Percentiles rank a stretch among this genome's conserved stretches.
Evolutionary conservation across 1,140 invertebrate species (phyloP).

Genomic region (Drosophila repleta): DNA sequence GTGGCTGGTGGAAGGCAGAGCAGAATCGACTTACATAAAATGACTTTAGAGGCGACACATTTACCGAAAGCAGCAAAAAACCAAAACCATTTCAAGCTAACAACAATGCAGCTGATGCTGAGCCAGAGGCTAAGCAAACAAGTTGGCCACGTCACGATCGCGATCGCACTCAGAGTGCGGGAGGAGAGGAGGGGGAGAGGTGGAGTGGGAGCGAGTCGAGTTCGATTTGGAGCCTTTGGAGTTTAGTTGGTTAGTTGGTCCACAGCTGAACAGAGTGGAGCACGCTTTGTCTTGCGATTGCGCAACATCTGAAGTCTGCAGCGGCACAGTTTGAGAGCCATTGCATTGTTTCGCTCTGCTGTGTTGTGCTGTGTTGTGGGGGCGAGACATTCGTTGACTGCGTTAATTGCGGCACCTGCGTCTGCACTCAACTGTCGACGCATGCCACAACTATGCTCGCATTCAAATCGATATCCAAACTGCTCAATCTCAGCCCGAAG

Average conservation of each 20-base stretch:
- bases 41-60: constrained; percentile 81
- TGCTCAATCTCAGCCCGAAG: constrained; percentile 18
- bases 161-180: constrained; percentile 69
- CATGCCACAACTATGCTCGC: constrained; percentile 38
- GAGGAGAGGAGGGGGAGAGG: constrained; percentile 9
- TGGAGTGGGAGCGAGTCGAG: background rate
- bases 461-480: constrained; percentile 9
- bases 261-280: constrained; percentile 57
- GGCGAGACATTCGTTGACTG: constrained; percentile 39
- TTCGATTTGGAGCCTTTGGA: constrained; percentile 24
- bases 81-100: constrained; percentile 54
- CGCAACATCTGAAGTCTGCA: constrained; percentile 60
- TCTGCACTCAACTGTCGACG: constrained; percentile 63
- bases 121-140: constrained; percentile 48
- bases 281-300: constrained; percentile 66
- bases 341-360: constrained; percentile 28
- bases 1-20: constrained; percentile 50
- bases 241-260: constrained; percentile 79
- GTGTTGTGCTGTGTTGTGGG: constrained; percentile 22
- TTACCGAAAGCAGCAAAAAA: constrained; percentile 58
- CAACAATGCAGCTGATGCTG: constrained; percentile 14
- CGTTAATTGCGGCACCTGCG: constrained; percentile 67
- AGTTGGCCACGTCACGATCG: constrained; percentile 81
- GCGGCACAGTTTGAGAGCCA: constrained; percentile 46
- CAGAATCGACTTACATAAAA: constrained; percentile 81